Percentiles rank a stretch among this genome's conserved stretches.
These are phyloP conservation scores for Pan troglodytes DNA, from an alignment of 2,113 vertebrate species.

Conservation along the genomic window NHGRI_mPanTro3-v2.1_pri NC_072401.2:65857501-65858000, in stretches of 20 bases:
- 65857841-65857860: neutral
- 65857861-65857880: neutral
- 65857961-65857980: neutral
- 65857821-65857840: neutral
- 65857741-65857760: neutral
- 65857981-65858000: neutral
- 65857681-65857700: neutral
- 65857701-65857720: neutral
- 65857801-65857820: neutral
- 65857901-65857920: neutral
- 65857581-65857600: neutral
- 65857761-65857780: neutral
- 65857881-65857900: neutral
- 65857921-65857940: neutral
- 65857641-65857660: neutral
- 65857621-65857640: neutral
- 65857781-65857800: neutral
- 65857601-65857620: neutral
- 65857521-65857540: neutral
- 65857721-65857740: neutral
- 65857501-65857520: neutral
- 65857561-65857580: neutral
- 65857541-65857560: neutral
- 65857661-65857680: neutral
- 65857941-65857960: neutral